Conservation (phyloP, 2,888 invertebrate genomes). For the Phymatocera aterrima region DNA sequence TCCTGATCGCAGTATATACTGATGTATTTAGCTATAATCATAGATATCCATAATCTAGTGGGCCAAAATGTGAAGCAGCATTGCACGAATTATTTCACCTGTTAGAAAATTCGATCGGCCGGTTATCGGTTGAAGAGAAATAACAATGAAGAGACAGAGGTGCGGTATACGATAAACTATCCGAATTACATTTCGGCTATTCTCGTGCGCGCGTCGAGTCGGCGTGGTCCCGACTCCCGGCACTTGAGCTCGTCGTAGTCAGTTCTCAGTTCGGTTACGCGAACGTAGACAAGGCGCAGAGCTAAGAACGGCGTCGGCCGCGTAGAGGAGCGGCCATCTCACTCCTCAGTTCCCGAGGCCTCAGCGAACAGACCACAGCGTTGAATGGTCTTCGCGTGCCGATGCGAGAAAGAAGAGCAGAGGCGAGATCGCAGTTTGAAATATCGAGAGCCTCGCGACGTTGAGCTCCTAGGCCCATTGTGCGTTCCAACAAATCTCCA, state of each 20-base stretch:
- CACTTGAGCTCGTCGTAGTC: slow-evolving; percentile 1
- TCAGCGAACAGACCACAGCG: background rate
- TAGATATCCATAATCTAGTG: too few relatives aligned
- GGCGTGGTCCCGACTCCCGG: slow-evolving; percentile 18
- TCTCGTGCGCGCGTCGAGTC: slow-evolving; percentile 38
- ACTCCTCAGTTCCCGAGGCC: background rate
- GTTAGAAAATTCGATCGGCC: too few relatives aligned
- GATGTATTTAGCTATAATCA: too few relatives aligned
- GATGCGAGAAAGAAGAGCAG: too few relatives aligned
- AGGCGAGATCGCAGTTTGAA: too few relatives aligned
- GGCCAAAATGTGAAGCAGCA: too few relatives aligned
- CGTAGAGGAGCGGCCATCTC: slow-evolving; percentile 7
- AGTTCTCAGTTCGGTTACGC: slow-evolving; percentile 2
- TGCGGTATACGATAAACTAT: background rate
- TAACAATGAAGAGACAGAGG: background rate
- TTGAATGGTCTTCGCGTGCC: too few relatives aligned
- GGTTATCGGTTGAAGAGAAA: background rate
- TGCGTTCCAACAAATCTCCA: too few relatives aligned
- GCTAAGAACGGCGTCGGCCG: slow-evolving; percentile 15
- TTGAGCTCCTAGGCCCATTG: too few relatives aligned
- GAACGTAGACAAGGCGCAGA: slow-evolving; percentile 6
- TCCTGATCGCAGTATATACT: too few relatives aligned
- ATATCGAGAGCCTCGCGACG: too few relatives aligned
- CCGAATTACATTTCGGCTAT: slow-evolving; percentile 38
- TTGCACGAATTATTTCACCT: too few relatives aligned